Base-by-base conservation (phyloP, 2,797 vertebrate species). In the Coranthus polyacanthus region DNA sequence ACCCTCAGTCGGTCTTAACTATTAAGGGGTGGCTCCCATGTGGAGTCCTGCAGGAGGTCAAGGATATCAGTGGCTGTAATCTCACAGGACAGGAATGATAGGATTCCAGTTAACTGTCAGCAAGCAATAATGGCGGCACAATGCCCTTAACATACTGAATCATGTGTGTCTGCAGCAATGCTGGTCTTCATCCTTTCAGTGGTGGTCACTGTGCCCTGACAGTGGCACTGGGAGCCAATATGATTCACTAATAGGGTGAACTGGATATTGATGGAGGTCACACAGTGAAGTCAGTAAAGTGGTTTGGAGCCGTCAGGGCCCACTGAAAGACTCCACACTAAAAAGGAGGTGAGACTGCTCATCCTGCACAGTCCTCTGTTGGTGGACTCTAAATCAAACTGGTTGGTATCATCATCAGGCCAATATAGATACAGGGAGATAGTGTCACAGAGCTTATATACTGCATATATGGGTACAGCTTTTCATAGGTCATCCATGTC, bases 41-140 rank as follows among this genome's bases (percentile, higher is more conserved):
- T 64, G 52, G 45, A 66, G 34, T 44, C 55, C 45, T 54, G 46
- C 17, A 20, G 17, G 58, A 83, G 69, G 68, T 85, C 82, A 80
- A 81, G 68, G 61, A 47, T 70, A 85, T 78, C 59, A 53, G 32
- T 34, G 58, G 3, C 66, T 18, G 24, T 75, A 79, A 87, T 86
- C 79, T 85, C 47, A 17, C 52, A 43, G 64, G 46, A 79, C 60
- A 36, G 47, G 50, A 61, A 53, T 71, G 44, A 80, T 68, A 75
- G 58, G 39, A 81, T 72, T 73, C 51, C 72, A 68, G 67, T 81
- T 65, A 79, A 81, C 73, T 52, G 51, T 82, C 47, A 66, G 39
- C 1, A 10, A 15, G 55, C 66, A 68, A 36, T 60, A 62, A 71
- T 22, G 64, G 57, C 64, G 68, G 45, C 5, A 3, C 54, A 20